Conservation (phyloP, 53 echinoderm and acorn worm species). For the Astropecten irregularis region DNA sequence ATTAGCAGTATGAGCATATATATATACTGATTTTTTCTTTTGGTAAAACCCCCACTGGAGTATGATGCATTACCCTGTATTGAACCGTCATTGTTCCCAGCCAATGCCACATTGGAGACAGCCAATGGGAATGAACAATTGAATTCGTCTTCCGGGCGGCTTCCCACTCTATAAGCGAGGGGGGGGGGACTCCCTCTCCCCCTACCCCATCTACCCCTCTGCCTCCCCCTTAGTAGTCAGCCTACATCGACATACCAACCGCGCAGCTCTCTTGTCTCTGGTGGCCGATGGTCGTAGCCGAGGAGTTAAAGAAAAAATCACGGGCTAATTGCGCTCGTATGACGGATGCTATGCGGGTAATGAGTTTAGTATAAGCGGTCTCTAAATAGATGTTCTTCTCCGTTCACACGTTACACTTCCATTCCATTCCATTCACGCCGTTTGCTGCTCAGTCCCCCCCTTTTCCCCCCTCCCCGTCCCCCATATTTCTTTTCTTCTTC, state of each 20-base stretch:
- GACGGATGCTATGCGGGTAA: constrained; percentile 39
- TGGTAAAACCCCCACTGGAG: constrained; percentile 18
- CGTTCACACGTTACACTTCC: too few species aligned
- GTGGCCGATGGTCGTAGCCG: constrained; percentile 24
- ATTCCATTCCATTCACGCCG: too few species aligned
- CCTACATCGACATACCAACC: too few species aligned
- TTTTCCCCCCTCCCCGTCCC: too few species aligned
- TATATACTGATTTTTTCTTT: too few species aligned
- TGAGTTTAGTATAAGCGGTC: constrained; percentile 8
- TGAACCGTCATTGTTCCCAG: constrained; percentile 26
- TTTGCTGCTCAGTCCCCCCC: too few species aligned
- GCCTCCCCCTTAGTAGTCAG: too few species aligned
- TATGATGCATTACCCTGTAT: constrained; percentile 50
- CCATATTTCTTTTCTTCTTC: too few species aligned
- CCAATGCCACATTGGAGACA: constrained; percentile 37
- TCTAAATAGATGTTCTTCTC: neutral
- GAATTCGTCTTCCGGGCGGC: constrained; percentile 23
- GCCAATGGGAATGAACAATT: constrained; percentile 36
- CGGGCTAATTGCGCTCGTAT: constrained; percentile 44
- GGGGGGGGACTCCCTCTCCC: too few species aligned
- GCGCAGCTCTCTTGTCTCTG: constrained; percentile 4
- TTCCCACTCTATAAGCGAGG: constrained; percentile 18
- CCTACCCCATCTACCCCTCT: too few species aligned
- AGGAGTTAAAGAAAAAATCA: constrained; percentile 26
- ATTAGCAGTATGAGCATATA: constrained; percentile 28